Percentiles rank a stretch among this genome's conserved stretches.
These are phyloP conservation scores for Procambarus clarkii DNA, from an alignment of 1,140 invertebrate genomes.

Conservation along the genomic window DNA sequence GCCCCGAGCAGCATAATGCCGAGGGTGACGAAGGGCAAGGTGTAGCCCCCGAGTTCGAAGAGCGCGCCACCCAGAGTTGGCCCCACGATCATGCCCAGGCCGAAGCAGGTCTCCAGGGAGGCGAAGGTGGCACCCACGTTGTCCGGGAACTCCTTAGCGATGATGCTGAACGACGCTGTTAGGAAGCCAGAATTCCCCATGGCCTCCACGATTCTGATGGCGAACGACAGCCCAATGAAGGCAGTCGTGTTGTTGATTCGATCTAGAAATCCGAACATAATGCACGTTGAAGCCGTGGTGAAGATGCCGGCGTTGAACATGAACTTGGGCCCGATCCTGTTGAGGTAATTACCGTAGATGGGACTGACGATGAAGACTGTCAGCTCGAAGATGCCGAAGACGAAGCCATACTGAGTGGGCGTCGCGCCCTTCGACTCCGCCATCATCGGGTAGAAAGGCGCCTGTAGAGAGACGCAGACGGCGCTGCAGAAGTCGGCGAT, in stretches of 20 bases:
- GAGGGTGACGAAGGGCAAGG: conserved; percentile 89
- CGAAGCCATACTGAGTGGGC: conserved; percentile 91
- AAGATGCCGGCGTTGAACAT: conserved; percentile 92
- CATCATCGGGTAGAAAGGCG: conserved; percentile 77
- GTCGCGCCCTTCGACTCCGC: conserved; percentile 91
- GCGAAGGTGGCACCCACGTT: conserved; percentile 93
- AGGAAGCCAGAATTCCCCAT: conserved; percentile 94
- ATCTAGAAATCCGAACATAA: conserved; percentile 83
- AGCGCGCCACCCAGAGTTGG: conserved; percentile 89
- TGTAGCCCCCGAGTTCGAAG: conserved; percentile 89
- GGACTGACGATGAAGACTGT: conserved; percentile 92
- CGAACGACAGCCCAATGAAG: conserved; percentile 91
- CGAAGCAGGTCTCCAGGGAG: conserved; percentile 91
- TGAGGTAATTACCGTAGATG: conserved; percentile 90
- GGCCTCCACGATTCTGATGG: conserved; percentile 91
- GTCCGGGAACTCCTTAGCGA: conserved; percentile 93
- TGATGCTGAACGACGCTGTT: conserved; percentile 93
- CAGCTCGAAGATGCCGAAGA: conserved; percentile 94
- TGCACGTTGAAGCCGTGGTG: conserved; percentile 81
- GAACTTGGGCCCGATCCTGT: conserved; percentile 89
- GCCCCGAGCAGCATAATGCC: conserved; percentile 86
- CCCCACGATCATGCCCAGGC: conserved; percentile 90
- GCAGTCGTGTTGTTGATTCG: conserved; percentile 85
- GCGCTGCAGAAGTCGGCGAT: conserved; percentile 93
- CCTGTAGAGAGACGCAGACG: conserved; percentile 88